Evolutionary conservation across 2,113 vertebrate genomes (phyloP).

Genomic region (Phaethornis superciliosus): DNA sequence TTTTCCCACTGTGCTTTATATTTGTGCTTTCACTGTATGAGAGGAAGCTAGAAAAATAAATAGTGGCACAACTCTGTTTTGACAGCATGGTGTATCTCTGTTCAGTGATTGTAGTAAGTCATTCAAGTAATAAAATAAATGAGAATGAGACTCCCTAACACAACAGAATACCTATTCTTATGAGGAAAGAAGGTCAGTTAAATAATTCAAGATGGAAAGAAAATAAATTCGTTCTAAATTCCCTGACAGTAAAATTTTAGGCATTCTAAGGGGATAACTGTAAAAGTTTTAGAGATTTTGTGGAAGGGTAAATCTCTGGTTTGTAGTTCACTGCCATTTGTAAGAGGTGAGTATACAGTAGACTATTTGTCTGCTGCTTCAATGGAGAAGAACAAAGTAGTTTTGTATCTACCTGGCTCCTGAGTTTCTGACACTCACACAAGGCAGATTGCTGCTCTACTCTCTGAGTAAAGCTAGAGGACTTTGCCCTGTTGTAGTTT

Average conservation of each 20-base stretch:
- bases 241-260: not conserved
- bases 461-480: not conserved
- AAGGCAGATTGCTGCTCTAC: not conserved
- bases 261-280: not conserved
- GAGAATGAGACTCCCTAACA: not conserved
- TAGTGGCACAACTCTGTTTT: not conserved
- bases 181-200: not conserved
- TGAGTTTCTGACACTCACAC: not conserved
- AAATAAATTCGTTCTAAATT: not conserved
- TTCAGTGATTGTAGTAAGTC: not conserved
- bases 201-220: not conserved
- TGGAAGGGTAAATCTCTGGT: not conserved
- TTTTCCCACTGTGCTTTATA: not conserved
- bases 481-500: not conserved
- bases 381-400: not conserved
- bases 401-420: not conserved
- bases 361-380: not conserved
- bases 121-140: not conserved
- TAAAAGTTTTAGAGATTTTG: not conserved
- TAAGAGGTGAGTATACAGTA: not conserved
- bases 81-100: not conserved
- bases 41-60: rapidly evolving
- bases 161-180: not conserved
- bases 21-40: not conserved
- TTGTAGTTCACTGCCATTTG: not conserved